Evolutionary conservation across 35 echinoderm and acorn worm genomes (phyloP).

Genomic region (Ophiothrix spiculata): DNA sequence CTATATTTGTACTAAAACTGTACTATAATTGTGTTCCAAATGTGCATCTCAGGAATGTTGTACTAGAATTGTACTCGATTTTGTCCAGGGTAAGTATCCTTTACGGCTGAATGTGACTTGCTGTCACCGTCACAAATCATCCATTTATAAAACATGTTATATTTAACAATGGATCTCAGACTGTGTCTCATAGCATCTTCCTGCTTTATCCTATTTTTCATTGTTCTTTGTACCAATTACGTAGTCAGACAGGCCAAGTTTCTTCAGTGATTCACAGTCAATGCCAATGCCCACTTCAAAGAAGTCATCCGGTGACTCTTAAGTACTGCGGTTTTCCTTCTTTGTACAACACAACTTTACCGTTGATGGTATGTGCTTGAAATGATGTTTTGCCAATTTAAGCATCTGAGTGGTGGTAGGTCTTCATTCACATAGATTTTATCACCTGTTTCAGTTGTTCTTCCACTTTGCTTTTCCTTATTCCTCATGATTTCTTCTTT

Average conservation of each 20-base stretch:
- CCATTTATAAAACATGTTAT: background rate
- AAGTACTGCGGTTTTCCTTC: background rate
- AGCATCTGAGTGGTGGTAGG: background rate
- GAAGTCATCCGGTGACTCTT: constrained; percentile 1
- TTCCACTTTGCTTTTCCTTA: background rate
- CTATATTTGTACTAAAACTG: too few species aligned
- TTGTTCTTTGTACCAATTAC: background rate
- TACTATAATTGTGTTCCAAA: too few species aligned
- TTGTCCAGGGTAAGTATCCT: too few species aligned
- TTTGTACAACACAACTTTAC: background rate
- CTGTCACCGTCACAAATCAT: constrained; percentile 51
- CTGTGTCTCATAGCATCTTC: background rate
- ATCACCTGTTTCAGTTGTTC: background rate
- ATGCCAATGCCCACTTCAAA: background rate
- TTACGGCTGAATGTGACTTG: constrained; percentile 7
- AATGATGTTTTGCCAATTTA: background rate
- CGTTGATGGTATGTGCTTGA: constrained; percentile 2
- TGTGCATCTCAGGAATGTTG: too few species aligned
- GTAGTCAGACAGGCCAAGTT: background rate
- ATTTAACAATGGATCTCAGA: background rate
- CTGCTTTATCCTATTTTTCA: background rate
- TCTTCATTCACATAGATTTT: background rate
- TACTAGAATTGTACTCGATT: too few species aligned
- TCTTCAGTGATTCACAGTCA: background rate
- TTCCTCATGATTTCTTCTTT: background rate